Evolutionary conservation across 2,113 vertebrate genomes (phyloP), one percentile per base, ranked within the genome.

Genomic region (Xiphias gladius): DNA sequence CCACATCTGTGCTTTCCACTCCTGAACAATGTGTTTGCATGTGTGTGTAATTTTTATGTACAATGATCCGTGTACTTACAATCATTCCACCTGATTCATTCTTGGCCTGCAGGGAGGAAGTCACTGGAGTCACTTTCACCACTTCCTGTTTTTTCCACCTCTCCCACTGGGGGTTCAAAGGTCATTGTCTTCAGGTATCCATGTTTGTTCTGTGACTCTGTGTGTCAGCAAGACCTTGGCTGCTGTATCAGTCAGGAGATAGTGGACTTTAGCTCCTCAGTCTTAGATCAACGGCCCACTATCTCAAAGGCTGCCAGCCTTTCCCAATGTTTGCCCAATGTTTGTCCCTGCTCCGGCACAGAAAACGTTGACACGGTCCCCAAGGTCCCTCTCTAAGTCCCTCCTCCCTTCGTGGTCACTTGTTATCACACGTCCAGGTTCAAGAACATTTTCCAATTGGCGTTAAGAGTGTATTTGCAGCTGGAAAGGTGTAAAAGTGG

Each of bases 171-270:
- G 86, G 82, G 88, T 89, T 91, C 82, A 93, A 89, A 89, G 94
- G 92, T 94, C 94, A 93, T 91, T 94, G 92, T 94, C 94, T 94
- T 94, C 93, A 94, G 94, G 94, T 94, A 90, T 92, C 88, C 88
- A 71, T 94, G 92, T 94, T 94, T 94, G 89, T 69, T 92, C 88
- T 93, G 89, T 61, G 46, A 72, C 86, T 74, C 67, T 70, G 89
- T 87, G 82, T 94, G 92, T 93, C 92, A 94, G 87, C 82, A 35
- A 81, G 93, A 94, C 94, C 93, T 93, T 94, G 92, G 92, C 89
- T 84, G 89, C 82, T 63, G 74, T 89, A 92, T 93, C 90, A 92
- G 80, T 91, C 75, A 46, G 86, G 88, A 94, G 93, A 94, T 93
- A 92, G 93, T 88, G 92, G 94, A 93, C 93, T 89, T 89, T 68